phyloP scores from a whole-genome alignment of 2,113 vertebrate genomes.

The Sapajus apella region DNA sequence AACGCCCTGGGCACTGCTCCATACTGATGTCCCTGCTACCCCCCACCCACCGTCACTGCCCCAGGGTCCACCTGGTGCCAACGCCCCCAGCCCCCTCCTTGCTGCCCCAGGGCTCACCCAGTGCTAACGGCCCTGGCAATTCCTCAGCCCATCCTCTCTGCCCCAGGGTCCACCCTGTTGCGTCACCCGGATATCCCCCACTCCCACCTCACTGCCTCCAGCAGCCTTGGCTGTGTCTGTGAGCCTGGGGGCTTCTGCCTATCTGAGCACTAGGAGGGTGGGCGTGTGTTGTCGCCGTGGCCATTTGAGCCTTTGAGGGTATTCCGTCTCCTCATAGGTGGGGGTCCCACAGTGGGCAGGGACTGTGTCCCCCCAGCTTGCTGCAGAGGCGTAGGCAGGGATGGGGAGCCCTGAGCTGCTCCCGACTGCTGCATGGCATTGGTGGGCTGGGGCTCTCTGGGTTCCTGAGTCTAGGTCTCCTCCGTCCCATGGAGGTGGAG shows the following conservation, averaged over 20 bases:
- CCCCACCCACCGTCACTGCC: too few species aligned
- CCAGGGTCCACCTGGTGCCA: neutral
- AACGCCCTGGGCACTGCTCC: neutral
- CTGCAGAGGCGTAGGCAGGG: neutral
- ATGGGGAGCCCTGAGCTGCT: neutral
- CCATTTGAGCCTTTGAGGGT: neutral
- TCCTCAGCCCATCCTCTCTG: neutral
- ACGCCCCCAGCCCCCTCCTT: too few species aligned
- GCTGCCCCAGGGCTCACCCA: too few species aligned
- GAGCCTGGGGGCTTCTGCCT: neutral
- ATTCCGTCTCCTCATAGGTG: neutral
- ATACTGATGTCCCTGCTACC: neutral
- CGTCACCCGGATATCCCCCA: too few species aligned
- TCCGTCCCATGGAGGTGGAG: neutral
- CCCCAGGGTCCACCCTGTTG: neutral
- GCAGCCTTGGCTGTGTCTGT: neutral
- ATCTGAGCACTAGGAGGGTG: too few species aligned
- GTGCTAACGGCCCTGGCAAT: too few species aligned
- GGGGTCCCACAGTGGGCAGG: neutral
- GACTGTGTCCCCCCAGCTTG: neutral
- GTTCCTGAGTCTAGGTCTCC: neutral
- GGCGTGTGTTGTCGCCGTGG: accelerated
- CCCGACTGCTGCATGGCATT: accelerated
- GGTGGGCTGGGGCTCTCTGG: neutral
- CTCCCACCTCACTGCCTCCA: neutral